phyloP scores from a whole-genome alignment of 2,113 vertebrate species.

The Protobothrops mucrosquamatus region DNA sequence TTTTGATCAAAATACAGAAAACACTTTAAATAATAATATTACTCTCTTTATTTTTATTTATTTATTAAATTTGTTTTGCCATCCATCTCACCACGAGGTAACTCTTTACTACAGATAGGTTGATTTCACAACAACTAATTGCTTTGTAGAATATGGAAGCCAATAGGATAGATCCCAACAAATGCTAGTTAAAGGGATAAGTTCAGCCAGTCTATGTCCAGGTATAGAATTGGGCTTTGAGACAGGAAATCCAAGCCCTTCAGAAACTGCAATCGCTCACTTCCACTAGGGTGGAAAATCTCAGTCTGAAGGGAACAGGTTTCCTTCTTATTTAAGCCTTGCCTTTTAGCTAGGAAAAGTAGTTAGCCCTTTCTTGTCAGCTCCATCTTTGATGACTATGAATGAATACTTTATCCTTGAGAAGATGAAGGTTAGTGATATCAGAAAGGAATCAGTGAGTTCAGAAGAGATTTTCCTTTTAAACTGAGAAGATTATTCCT shows the following conservation, averaged over 20 bases:
- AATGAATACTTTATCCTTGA: not conserved
- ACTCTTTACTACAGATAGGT: not conserved
- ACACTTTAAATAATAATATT: not conserved
- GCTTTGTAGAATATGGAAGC: not conserved
- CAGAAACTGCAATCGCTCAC: not conserved
- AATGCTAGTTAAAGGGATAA: not conserved
- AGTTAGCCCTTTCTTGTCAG: not conserved
- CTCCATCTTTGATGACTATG: not conserved
- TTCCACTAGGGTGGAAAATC: not conserved
- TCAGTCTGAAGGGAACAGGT: not conserved
- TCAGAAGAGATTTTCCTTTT: not conserved
- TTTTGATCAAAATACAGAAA: not conserved
- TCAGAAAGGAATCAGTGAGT: not conserved
- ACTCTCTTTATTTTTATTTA: not conserved
- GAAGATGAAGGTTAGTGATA: not conserved
- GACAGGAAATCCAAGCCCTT: not conserved
- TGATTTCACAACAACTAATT: not conserved
- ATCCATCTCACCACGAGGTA: not conserved
- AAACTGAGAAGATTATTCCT: not conserved
- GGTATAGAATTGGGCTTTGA: not conserved
- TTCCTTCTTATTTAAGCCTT: not conserved
- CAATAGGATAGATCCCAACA: not conserved
- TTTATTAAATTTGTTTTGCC: not conserved
- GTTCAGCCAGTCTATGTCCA: not conserved
- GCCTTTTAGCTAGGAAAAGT: not conserved